These are phyloP conservation scores for Delia radicum DNA, from an alignment of 1,140 invertebrate species.

Conservation along the genomic window DNA sequence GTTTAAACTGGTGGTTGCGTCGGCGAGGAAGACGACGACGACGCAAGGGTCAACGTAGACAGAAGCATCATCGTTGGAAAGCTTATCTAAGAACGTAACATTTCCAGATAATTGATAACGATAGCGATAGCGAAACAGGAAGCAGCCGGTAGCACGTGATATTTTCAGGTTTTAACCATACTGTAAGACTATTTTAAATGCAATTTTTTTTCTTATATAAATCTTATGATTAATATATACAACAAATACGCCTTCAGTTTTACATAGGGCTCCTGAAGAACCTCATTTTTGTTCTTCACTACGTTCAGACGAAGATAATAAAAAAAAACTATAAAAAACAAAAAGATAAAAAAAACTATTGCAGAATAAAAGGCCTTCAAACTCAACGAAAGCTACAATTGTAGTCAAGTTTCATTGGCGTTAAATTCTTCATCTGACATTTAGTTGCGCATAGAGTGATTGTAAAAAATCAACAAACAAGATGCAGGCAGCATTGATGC, in stretches of 20 bases:
- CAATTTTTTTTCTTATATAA: not conserved
- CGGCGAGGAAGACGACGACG: conserved; percentile 23
- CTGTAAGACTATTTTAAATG: conserved; percentile 19
- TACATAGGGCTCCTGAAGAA: conserved; percentile 23
- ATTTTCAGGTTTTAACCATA: conserved; percentile 14
- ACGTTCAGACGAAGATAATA: too few species aligned
- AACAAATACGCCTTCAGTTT: conserved; percentile 20
- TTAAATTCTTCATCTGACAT: not conserved
- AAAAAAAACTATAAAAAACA: too few species aligned
- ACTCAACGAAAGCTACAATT: too few species aligned
- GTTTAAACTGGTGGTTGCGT: conserved; percentile 29
- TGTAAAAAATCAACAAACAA: conserved; percentile 62
- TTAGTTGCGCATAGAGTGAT: conserved; percentile 28
- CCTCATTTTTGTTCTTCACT: conserved; percentile 4
- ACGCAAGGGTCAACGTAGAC: conserved; percentile 30
- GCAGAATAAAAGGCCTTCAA: too few species aligned
- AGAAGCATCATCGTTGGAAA: conserved; percentile 43
- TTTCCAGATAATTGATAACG: not conserved
- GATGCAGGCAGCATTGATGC: conserved; percentile 87
- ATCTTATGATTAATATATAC: not conserved
- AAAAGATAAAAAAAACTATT: too few species aligned
- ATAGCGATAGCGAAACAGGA: not conserved
- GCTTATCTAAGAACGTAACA: not conserved
- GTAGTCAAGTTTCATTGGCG: not conserved
- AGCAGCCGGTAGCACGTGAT: not conserved